phyloP scores from a whole-genome alignment of 2,888 invertebrate genomes.

The Cataglyphis cursor region DNA sequence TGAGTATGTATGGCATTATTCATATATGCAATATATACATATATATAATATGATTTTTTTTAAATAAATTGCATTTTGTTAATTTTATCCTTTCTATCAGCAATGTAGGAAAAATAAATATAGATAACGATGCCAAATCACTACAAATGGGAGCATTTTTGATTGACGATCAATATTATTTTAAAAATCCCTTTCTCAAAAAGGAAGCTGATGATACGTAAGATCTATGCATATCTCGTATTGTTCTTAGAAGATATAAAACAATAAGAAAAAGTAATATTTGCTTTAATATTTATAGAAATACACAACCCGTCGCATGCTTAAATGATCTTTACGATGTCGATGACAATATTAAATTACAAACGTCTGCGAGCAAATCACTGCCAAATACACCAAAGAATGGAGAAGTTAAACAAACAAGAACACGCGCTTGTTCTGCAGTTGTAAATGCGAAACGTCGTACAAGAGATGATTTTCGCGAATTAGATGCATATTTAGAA shows the following conservation, averaged over 20 bases:
- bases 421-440: conserved; percentile 62
- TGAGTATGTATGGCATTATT: conserved; percentile 71
- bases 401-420: conserved; percentile 24
- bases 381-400: conserved; percentile 69
- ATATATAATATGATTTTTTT: background rate
- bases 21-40: background rate
- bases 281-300: conserved; percentile 27
- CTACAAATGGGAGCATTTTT: conserved; percentile 51
- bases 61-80: conserved; percentile 1
- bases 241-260: background rate
- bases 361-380: conserved; percentile 66
- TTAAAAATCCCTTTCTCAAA: background rate
- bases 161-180: conserved; percentile 12
- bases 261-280: background rate
- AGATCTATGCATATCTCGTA: background rate
- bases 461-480: conserved; percentile 43
- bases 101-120: conserved; percentile 71
- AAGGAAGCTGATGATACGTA: conserved; percentile 26
- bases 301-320: conserved; percentile 9
- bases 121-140: conserved; percentile 65
- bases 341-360: conserved; percentile 57
- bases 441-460: conserved; percentile 50
- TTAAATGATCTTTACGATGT: conserved; percentile 38
- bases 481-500: conserved; percentile 64
- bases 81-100: conserved; percentile 59